These are phyloP conservation scores for Drosophila merina DNA, from an alignment of 2,888 invertebrate species.

Conservation along the genomic window DNA sequence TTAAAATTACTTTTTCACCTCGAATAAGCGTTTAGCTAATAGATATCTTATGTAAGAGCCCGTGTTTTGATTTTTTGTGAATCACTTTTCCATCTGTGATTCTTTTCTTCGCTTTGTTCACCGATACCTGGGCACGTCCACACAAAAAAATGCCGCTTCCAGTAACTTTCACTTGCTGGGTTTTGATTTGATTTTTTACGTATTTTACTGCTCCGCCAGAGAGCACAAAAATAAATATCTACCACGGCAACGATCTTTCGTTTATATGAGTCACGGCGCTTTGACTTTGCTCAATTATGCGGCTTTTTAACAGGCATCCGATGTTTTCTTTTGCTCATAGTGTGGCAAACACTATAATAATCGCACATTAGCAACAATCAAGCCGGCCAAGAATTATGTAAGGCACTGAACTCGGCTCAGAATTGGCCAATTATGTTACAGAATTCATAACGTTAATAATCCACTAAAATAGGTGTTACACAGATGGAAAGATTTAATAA, in stretches of 20 bases:
- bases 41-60: slow-evolving; percentile 51
- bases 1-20: neutral
- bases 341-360: slow-evolving; percentile 22
- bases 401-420: neutral
- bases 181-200: slow-evolving; percentile 72
- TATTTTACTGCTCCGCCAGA: slow-evolving; percentile 43
- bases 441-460: neutral
- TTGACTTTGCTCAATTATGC: slow-evolving; percentile 43
- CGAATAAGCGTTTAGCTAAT: neutral
- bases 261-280: slow-evolving; percentile 62
- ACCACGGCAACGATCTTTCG: slow-evolving; percentile 37
- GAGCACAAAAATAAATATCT: slow-evolving; percentile 29
- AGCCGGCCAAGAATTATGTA: slow-evolving; percentile 28
- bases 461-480: neutral
- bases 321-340: slow-evolving; percentile 55
- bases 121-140: slow-evolving; percentile 65
- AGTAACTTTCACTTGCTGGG: slow-evolving; percentile 69
- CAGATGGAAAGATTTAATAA: too few relatives aligned
- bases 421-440: neutral
- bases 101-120: slow-evolving; percentile 73
- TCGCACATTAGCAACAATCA: slow-evolving; percentile 22
- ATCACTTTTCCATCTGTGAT: slow-evolving; percentile 69
- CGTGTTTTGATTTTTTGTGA: slow-evolving; percentile 22
- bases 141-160: slow-evolving; percentile 30
- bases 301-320: slow-evolving; percentile 36